These are phyloP conservation scores for Camptogramma bilineatum DNA, from an alignment of 2,888 invertebrate genomes.

Conservation along the genomic window DNA sequence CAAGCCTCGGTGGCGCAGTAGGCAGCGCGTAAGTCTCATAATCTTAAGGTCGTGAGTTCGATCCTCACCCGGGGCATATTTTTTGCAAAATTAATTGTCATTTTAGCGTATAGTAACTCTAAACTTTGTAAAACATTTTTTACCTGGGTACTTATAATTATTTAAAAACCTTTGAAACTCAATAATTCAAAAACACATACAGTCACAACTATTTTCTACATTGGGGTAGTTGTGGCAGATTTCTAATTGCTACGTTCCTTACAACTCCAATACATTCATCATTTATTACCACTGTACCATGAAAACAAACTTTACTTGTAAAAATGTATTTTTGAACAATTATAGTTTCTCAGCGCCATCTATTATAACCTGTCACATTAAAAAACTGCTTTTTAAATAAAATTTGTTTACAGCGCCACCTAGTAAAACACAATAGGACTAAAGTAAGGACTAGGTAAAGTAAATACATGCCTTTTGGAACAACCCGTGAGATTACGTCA, in stretches of 20 bases:
- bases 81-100: constrained; percentile 44
- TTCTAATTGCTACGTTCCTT: too few species aligned
- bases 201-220: too few species aligned
- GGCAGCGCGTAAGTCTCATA: constrained; percentile 96
- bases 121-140: too few species aligned
- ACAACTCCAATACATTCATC: too few species aligned
- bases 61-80: constrained; percentile 94
- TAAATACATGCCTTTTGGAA: not conserved
- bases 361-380: not conserved
- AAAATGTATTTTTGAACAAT: not conserved
- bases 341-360: constrained; percentile 10
- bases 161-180: too few species aligned
- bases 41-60: constrained; percentile 98
- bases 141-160: too few species aligned
- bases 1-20: constrained; percentile 93
- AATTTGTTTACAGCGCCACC: constrained; percentile 18
- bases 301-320: not conserved
- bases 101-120: too few species aligned
- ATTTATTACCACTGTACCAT: too few species aligned
- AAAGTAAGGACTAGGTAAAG: not conserved
- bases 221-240: too few species aligned
- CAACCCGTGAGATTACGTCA: not conserved
- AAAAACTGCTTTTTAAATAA: not conserved
- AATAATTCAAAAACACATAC: too few species aligned
- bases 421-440: constrained; percentile 6